Percentiles rank a stretch among this genome's conserved stretches.
These are phyloP conservation scores for Quadriops clusia DNA, from an alignment of 2,888 invertebrate genomes.

Conservation along the genomic window DNA sequence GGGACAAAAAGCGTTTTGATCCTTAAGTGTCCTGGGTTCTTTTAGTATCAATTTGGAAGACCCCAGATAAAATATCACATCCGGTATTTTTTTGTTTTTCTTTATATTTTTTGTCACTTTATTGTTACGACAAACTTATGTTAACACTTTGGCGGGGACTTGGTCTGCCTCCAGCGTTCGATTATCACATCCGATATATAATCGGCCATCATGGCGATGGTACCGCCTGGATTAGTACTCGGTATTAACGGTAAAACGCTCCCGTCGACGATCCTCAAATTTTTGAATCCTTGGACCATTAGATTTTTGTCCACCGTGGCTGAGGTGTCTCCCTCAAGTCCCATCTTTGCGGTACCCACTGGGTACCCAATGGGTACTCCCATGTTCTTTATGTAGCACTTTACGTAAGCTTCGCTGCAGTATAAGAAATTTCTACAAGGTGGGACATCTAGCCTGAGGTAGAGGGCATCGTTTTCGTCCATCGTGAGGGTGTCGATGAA, in stretches of 20 bases:
- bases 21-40: too few species aligned
- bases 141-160: too few species aligned
- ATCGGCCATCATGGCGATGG: conserved; percentile 45
- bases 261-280: conserved; percentile 38
- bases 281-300: conserved; percentile 30
- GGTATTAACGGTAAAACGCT: conserved; percentile 32
- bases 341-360: conserved; percentile 30
- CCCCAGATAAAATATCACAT: too few species aligned
- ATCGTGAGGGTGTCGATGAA: conserved; percentile 35
- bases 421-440: conserved; percentile 30
- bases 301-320: conserved; percentile 35
- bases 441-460: conserved; percentile 31
- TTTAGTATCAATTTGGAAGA: too few species aligned
- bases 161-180: conserved; percentile 26
- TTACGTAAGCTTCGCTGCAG: conserved; percentile 41
- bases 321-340: conserved; percentile 25
- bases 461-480: conserved; percentile 27
- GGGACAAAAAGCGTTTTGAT: too few species aligned
- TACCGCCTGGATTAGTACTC: conserved; percentile 38
- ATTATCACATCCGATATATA: conserved; percentile 39
- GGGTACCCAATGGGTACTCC: conserved; percentile 13
- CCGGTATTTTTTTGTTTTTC: too few species aligned
- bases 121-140: too few species aligned
- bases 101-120: too few species aligned
- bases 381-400: conserved; percentile 34